Base-by-base conservation (phyloP, 2,888 invertebrate genomes). In the Trissolcus japonicus region DNA sequence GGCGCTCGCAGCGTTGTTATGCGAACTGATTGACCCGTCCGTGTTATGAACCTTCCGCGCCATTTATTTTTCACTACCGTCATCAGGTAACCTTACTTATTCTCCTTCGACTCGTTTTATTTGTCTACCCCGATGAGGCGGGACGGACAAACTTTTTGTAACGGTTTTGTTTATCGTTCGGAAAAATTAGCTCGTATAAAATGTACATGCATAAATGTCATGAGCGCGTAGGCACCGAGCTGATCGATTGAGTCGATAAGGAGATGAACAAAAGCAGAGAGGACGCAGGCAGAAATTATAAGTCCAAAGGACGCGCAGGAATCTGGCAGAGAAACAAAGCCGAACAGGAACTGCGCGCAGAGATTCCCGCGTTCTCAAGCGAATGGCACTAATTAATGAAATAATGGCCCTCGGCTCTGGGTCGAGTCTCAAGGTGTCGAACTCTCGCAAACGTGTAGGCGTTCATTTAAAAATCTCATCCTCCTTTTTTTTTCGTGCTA, bases 361-460 rank as follows among this genome's bases (percentile, higher is more conserved):
- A 82, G 82, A 79, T 83, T 84, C 81, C 81, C 82, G 78, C 83
- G 82, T 83, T 83, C 82, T 76, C 80, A 80, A 78, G 71, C 82
- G 82, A 84, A 82, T 84, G 84, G 84, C 84, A 82, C 85, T 25
- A 25, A 86, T 86, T 86, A 86, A 86, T 85, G 86, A 86, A 86
- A 86, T 86, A 86, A 86, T 85, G 85, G 82, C 82, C 81, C 63
- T 78, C 74, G 66, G 61, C 76, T 78, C 76, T 77, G 79, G 80
- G 81, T 74, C 77, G 76, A 78, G 74, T 71, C 75, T 79, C 80
- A 80, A 85, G 84, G 83, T 84, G 86, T 86, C 85, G 85, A 86
- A 83, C 83, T 83, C 82, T 77, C 76, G 48, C 25, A 25, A 46
- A 71, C 79, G 83, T 85, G 86, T 86, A 81, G 86, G 85, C 81